Evolutionary conservation across 1,140 invertebrate genomes (phyloP).

Genomic region (Ceratoteleas bidentatus): DNA sequence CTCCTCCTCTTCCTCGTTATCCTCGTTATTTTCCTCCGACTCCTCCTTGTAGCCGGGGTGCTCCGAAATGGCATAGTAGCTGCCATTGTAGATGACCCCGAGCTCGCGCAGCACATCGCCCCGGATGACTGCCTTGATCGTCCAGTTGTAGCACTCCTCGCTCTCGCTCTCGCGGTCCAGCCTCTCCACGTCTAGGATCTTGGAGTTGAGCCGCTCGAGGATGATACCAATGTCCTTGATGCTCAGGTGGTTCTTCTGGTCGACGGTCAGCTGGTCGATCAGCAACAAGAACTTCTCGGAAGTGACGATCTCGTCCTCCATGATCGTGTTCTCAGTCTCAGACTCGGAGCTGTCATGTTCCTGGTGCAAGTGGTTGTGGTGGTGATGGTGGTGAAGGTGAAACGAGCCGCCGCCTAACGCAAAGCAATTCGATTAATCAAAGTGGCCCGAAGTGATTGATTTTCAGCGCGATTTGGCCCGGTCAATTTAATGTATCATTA

Average conservation of each 20-base stretch:
- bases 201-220: constrained; percentile 93
- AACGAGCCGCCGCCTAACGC: constrained; percentile 56
- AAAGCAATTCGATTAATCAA: constrained; percentile 28
- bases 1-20: constrained; percentile 89
- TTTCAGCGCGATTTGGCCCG: neutral
- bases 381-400: constrained; percentile 74
- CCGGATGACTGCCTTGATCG: constrained; percentile 94
- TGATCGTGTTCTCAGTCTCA: constrained; percentile 94
- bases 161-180: constrained; percentile 94
- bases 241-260: constrained; percentile 93
- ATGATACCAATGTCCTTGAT: constrained; percentile 98
- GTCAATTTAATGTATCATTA: neutral
- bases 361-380: constrained; percentile 74
- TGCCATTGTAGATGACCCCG: constrained; percentile 96
- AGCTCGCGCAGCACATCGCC: constrained; percentile 94
- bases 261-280: constrained; percentile 94
- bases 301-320: constrained; percentile 93
- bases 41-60: constrained; percentile 95
- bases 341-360: constrained; percentile 94
- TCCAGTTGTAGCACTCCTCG: constrained; percentile 96
- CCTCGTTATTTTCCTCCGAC: constrained; percentile 90
- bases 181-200: constrained; percentile 95
- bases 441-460: neutral
- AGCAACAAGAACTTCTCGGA: constrained; percentile 95
- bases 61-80: constrained; percentile 96